Evolutionary conservation across 2,113 vertebrate species (phyloP), one percentile per base, ranked within the genome.

Genomic region (Helogale parvula): DNA sequence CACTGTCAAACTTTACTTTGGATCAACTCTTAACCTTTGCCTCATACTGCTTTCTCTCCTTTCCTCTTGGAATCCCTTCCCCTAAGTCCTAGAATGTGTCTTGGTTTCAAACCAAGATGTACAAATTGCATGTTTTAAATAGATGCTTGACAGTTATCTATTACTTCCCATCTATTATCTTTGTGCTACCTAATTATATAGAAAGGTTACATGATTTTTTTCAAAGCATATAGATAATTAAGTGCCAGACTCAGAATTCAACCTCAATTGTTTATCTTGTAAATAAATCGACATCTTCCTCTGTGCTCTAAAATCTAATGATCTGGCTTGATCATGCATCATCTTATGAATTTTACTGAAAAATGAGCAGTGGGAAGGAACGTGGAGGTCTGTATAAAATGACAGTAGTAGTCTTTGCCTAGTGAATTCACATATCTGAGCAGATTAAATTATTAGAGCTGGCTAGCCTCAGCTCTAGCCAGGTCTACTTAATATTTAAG

Each of bases 151-250:
- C 63, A 94, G 93, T 96, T 96, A 97, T 81, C 85, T 95, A 96
- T 97, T 94, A 81, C 38, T 60, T 91, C 54, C 45, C 63, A 23
- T 80, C 38, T 72, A 4, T 45, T 57, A 68, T 31, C 7, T 71
- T 69, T 76, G 4, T 38, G 63, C 38, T 85, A 85, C 81, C 71
- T 97, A 90, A 97, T 97, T 97, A 95, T 92, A 76, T 94, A 94
- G 88, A 96, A 95, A 97, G 88, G 84, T 54, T 97, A 86, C 84
- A 95, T 88, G 76, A 84, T 50, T 89, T 87, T 94, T 96, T 92
- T 74, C 76, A 94, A 97, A 80, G 92, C 93, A 96, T 96, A 92
- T 89, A 93, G 85, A 96, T 98, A 96, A 98, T 94, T 93, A 98
- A 97, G 93, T 97, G 81, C 84, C 88, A 96, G 96, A 93, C 66